Evolutionary conservation across 2,888 invertebrate species (phyloP), one percentile per base, ranked within the genome.

Genomic region (Tyria jacobaeae): DNA sequence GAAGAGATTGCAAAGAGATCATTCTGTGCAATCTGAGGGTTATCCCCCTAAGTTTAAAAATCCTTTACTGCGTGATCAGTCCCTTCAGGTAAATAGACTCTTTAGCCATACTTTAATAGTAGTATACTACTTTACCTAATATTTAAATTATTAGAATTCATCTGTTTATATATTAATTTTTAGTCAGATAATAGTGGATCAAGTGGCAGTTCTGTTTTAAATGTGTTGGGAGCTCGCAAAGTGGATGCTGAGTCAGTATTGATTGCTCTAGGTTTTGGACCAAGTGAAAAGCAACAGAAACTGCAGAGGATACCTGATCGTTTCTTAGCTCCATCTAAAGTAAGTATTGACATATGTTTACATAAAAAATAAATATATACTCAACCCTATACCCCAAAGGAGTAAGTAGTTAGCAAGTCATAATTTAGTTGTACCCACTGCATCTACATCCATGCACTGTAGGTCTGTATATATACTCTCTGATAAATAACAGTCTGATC

Each of bases 201-300:
- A n/a, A 94, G 94, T 78, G 89, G 93, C 24, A 97, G 97, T 80
- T 97, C 97, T 95, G 96, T 98, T 39, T 96, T 98, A 83, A 97
- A 97, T 84, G 95, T 98, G 55, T 90, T 98, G 76, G 97, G 98
- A 76, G 95, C 97, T 21, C 94, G 98, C 44, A 96, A 96, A 81
- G 97, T 97, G 25, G 98, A 99, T 91, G 98, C 98, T 0, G 98
- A 98, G 85, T 97, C 97, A 59, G 96, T 99, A 60, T 94, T 99
- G 34, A 90, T 97, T 56, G 97, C 96, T 71, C 92, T 97, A 59
- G 97, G 97, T 14, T 97, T 97, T 86, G 97, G 97, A 0, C 97
- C 96, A 10, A 94, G 95, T 61, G 95, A 95, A 73, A 95, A 95
- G 65, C 95, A 96, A 57, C 96, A 96, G 80, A 95, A 96, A 74